phyloP scores from a whole-genome alignment of 2,113 vertebrate genomes.

The Nothoprocta perdicaria region DNA sequence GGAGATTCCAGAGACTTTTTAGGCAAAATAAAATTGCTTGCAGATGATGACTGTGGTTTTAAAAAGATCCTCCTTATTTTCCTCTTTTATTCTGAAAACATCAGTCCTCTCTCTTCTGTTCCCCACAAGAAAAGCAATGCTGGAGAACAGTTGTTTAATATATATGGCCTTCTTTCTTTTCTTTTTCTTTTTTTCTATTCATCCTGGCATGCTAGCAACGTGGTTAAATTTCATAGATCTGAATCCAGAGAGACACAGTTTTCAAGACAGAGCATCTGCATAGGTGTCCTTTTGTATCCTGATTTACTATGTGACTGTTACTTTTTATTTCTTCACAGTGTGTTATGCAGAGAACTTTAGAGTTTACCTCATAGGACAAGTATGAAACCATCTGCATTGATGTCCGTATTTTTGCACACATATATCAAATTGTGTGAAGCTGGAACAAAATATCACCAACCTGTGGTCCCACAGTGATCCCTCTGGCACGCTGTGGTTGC shows the following conservation, averaged over 20 bases:
- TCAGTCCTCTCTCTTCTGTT: neutral
- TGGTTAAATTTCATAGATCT: neutral
- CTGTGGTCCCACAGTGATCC: neutral
- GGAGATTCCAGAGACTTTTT: neutral
- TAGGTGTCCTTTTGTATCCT: neutral
- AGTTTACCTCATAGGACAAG: neutral
- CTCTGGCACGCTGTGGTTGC: neutral
- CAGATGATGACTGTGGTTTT: neutral
- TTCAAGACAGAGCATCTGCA: neutral
- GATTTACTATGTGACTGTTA: rapidly evolving
- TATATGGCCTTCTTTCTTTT: neutral
- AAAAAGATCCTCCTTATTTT: neutral
- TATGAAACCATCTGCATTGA: neutral
- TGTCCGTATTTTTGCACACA: neutral
- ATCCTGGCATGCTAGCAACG: neutral
- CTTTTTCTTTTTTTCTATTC: neutral
- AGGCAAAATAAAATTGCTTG: neutral
- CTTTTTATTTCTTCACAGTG: neutral
- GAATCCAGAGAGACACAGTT: neutral
- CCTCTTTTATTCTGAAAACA: neutral
- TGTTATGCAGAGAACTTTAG: neutral
- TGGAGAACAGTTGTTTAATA: neutral
- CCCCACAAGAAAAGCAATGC: neutral
- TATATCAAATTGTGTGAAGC: neutral
- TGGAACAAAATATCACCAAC: neutral